Conservation (phyloP, 1,140 invertebrate species). For the Heliconius melpomene region DNA sequence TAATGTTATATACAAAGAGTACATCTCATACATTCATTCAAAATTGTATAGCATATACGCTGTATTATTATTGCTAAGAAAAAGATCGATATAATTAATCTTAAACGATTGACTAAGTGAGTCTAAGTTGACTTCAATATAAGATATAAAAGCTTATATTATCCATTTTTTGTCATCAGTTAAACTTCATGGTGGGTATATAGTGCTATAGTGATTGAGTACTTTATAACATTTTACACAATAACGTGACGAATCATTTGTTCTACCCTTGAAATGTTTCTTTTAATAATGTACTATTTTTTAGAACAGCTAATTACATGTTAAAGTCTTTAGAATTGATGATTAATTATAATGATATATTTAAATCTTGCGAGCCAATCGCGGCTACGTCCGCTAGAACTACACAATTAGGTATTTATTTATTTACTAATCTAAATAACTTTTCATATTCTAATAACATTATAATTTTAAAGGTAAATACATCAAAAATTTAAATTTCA, state of each 20-base stretch:
- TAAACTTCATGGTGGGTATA: neutral
- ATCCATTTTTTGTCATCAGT: neutral
- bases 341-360: neutral
- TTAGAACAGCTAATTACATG: neutral
- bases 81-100: neutral
- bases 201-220: neutral
- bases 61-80: neutral
- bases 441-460: too few relatives aligned
- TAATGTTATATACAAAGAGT: slow-evolving; percentile 10
- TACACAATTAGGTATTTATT: too few relatives aligned
- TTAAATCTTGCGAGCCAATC: neutral
- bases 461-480: too few relatives aligned
- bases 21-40: slow-evolving; percentile 34
- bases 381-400: too few relatives aligned
- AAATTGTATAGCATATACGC: slow-evolving; percentile 21
- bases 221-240: neutral
- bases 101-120: neutral
- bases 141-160: neutral
- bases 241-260: neutral
- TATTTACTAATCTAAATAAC: too few relatives aligned
- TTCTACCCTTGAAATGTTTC: neutral
- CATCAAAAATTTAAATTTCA: too few relatives aligned
- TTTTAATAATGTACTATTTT: neutral
- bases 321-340: neutral
- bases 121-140: neutral